phyloP scores from a whole-genome alignment of 2,888 invertebrate species.

The Rhogogaster chlorosoma region DNA sequence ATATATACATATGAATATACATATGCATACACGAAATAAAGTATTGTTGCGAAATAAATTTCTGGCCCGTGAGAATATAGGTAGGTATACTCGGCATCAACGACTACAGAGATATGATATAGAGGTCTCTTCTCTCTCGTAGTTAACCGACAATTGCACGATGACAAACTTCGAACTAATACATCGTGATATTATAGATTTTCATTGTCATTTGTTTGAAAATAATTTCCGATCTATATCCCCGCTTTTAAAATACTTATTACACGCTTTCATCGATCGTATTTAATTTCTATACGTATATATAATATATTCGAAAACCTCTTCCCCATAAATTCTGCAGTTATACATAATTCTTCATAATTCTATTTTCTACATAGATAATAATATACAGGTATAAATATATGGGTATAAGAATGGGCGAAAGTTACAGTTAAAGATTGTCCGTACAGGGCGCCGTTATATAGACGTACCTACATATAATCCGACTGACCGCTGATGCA shows the following conservation, averaged over 20 bases:
- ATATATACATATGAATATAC: not conserved
- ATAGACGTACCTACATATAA: not conserved
- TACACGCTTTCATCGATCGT: too few species aligned
- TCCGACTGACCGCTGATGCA: not conserved
- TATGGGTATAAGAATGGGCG: not conserved
- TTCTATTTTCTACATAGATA: not conserved
- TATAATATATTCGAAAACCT: not conserved
- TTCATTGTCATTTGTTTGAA: not conserved
- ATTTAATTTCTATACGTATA: too few species aligned
- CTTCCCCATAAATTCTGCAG: too few species aligned
- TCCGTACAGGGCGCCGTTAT: not conserved
- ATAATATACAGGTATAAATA: not conserved
- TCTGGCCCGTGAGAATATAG: not conserved
- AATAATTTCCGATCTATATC: too few species aligned
- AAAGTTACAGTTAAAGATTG: not conserved
- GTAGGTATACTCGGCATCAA: not conserved
- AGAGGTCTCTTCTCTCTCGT: not conserved
- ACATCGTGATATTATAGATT: not conserved
- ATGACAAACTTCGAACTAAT: not conserved
- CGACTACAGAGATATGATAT: not conserved
- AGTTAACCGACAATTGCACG: not conserved
- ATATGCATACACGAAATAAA: not conserved
- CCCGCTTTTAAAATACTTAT: too few species aligned
- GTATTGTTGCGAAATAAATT: conserved; percentile 4
- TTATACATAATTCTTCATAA: not conserved